Percentiles rank a stretch among this genome's conserved stretches.
Conservation (phyloP, 2,888 invertebrate genomes). For the Electrophaes corylata region DNA sequence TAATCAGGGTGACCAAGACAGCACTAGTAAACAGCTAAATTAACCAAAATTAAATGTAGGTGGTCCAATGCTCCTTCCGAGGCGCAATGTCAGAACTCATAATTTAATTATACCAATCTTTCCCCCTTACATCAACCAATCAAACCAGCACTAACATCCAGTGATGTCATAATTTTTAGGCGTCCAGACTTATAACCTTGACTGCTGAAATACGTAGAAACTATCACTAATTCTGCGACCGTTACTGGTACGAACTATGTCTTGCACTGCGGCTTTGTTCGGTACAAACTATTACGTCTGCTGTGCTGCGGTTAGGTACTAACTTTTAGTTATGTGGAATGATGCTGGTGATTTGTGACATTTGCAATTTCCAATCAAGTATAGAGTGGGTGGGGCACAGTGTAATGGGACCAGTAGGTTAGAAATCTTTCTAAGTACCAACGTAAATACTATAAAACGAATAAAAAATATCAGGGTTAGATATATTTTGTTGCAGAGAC, state of each 20-base stretch:
- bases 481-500: too few relatives aligned
- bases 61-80: not conserved
- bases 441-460: too few relatives aligned
- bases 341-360: slow-evolving; percentile 22
- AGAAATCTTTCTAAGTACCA: too few relatives aligned
- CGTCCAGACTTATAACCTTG: slow-evolving; percentile 52
- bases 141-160: slow-evolving; percentile 10
- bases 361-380: slow-evolving; percentile 41
- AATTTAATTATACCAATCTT: slow-evolving; percentile 20
- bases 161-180: slow-evolving; percentile 23
- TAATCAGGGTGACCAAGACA: too few relatives aligned
- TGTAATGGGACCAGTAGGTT: slow-evolving; percentile 34
- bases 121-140: slow-evolving; percentile 15
- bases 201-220: slow-evolving; percentile 36
- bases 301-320: not conserved
- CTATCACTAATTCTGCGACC: not conserved
- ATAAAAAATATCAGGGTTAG: too few relatives aligned
- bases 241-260: not conserved
- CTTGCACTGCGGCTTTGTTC: not conserved
- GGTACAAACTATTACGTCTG: not conserved
- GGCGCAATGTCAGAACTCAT: slow-evolving; percentile 9
- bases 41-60: not conserved
- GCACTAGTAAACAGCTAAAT: too few relatives aligned
- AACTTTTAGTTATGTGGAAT: not conserved
- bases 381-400: slow-evolving; percentile 55